Evolutionary conservation across 2,113 vertebrate genomes (phyloP).

Genomic region (Triplophysa tibetana): DNA sequence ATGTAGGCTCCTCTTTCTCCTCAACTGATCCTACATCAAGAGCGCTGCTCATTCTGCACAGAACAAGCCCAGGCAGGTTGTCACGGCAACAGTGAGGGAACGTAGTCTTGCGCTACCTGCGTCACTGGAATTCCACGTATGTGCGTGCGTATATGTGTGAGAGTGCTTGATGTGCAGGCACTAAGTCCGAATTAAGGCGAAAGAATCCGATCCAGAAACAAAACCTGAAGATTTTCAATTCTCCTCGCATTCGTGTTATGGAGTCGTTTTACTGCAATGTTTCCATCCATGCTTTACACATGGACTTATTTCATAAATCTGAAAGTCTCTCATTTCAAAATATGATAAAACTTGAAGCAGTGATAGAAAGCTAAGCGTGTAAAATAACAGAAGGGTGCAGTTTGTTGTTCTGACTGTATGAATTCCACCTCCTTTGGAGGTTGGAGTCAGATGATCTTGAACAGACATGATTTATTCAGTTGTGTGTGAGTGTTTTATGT

Average conservation of each 20-base stretch:
- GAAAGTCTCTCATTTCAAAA: constrained; percentile 1
- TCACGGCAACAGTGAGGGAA: constrained; percentile 24
- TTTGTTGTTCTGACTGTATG: neutral
- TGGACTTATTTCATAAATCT: constrained; percentile 16
- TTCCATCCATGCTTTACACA: neutral
- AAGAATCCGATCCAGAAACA: neutral
- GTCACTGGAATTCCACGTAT: constrained; percentile 43
- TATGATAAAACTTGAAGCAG: constrained; percentile 15
- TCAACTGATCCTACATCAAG: neutral
- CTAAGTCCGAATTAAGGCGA: neutral
- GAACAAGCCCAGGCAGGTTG: constrained; percentile 38
- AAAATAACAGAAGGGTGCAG: neutral
- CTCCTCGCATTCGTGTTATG: neutral
- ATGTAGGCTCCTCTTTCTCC: neutral
- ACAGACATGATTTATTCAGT: neutral
- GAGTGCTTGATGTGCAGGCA: constrained; percentile 1
- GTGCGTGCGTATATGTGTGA: constrained; percentile 16
- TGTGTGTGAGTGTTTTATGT: constrained; percentile 18
- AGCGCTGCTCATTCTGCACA: neutral
- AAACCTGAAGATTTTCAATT: neutral
- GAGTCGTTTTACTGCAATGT: constrained; percentile 7
- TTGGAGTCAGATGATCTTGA: constrained; percentile 2
- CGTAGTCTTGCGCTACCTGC: constrained; percentile 30
- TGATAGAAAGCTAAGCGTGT: neutral
- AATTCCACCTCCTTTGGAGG: neutral